Evolutionary conservation across 2,113 vertebrate genomes (phyloP), one percentile per base, ranked within the genome.

Genomic region (Tapirus terrestris): DNA sequence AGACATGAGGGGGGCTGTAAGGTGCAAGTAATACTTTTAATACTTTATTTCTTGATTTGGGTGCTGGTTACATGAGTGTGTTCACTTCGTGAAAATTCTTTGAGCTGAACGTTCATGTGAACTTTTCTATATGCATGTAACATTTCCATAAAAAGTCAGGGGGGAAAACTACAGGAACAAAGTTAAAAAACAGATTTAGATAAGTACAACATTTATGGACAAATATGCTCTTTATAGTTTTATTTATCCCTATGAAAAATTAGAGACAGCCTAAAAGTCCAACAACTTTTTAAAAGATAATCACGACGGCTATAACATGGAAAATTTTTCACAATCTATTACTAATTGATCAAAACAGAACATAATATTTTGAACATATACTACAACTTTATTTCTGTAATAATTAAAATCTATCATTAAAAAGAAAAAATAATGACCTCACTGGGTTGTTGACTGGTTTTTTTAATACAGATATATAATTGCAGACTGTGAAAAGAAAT

Each of bases 251-350:
- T 77, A 21, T 45, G 82, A 77, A 86, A 93, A 93, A 45, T 67
- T n/a, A 86, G 36, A 93, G 72, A 77, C 29, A 86, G 36, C 48
- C 61, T 68, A 45, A 85, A 68, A 79, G 72, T 58, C 48, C 31
- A 33, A 60, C 48, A 77, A 76, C 48, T 93, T 85, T 58, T 77
- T 86, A 67, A 93, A 93, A 86, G 61, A 63, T 51, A 83, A 73
- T 48, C 73, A 87, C 56, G 39, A 51, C 58, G 51, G 68, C 61
- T 48, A n/a, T 68, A 58, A 86, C 60, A 87, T 12, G 39, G 61
- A 58, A 60, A 91, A 68, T 79, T 36, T 68, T 39, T 79, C 31
- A 79, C 8, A 70, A 48, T 79, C n/a, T 58, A 86, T 56, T 56
- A 56, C 73, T 70, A 48, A 87, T 53, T 93, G 70, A 76, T 51